Evolutionary conservation across 2,888 invertebrate species (phyloP), one percentile per base, ranked within the genome.

Genomic region (Zaprionus obscuricornis): DNA sequence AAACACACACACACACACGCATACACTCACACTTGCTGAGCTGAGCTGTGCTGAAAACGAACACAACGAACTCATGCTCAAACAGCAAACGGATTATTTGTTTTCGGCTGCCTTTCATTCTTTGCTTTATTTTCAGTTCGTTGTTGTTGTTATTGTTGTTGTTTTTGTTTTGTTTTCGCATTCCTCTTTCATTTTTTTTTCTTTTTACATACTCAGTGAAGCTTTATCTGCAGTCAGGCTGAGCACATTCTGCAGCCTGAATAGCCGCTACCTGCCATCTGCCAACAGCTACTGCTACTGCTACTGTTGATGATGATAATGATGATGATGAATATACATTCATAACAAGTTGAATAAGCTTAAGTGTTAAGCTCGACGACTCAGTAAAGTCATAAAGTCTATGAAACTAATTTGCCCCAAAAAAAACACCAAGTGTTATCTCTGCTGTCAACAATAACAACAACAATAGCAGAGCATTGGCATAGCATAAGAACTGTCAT

Each of bases 31-130:
- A 64, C 34, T 50, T n/a, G n/a, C n/a, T n/a, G n/a, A n/a, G n/a
- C n/a, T n/a, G n/a, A n/a, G n/a, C n/a, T n/a, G n/a, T n/a, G n/a
- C n/a, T n/a, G n/a, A n/a, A n/a, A n/a, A n/a, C n/a, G n/a, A n/a
- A n/a, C n/a, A n/a, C n/a, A n/a, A n/a, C n/a, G n/a, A n/a, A n/a
- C n/a, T n/a, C n/a, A n/a, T 55, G 37, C 49, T 36, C 18, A 52
- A 67, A 66, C 65, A 68, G 63, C 63, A 64, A 76, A 68, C 64
- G 77, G 77, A 79, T 84, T 79, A 79, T 79, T 79, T 79, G 78
- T 79, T 84, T 79, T 79, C 59, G 81, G 81, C 84, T 66, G 78
- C 77, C 66, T 67, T 81, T 76, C 69, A 70, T 69, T n/a, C 82
- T 63, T 59, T 50, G 49, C 46, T 40, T 50, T n/a, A n/a, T n/a